These are phyloP conservation scores for Petrolisthes manimaculis DNA, from an alignment of 2,888 invertebrate genomes.

Conservation along the genomic window DNA sequence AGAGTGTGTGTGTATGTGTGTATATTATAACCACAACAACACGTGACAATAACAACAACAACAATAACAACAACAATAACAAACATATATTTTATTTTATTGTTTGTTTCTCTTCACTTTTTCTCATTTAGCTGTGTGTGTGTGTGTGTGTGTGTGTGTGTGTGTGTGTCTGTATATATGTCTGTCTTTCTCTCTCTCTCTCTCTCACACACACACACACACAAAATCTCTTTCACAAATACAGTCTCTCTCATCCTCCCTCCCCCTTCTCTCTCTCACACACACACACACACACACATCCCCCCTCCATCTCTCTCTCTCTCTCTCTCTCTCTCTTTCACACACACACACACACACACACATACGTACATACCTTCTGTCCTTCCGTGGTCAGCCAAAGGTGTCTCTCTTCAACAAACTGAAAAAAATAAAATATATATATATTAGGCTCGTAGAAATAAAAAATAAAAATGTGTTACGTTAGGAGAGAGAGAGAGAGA, in stretches of 20 bases:
- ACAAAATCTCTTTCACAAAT: too few species aligned
- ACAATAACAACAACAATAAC: too few species aligned
- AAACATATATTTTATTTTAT: not conserved
- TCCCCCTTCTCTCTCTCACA: not conserved
- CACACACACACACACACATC: not conserved
- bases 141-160: too few species aligned
- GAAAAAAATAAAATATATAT: not conserved
- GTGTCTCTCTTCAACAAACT: slow-evolving; percentile 26
- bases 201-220: not conserved
- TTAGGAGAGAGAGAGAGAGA: not conserved
- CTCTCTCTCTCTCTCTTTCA: not conserved
- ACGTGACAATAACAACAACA: too few species aligned
- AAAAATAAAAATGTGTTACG: not conserved
- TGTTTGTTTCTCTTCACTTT: not conserved
- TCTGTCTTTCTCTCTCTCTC: not conserved
- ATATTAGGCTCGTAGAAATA: not conserved
- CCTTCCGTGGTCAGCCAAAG: slow-evolving; percentile 16
- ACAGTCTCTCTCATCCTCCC: not conserved
- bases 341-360: not conserved
- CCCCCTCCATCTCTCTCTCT: not conserved
- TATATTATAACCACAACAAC: too few species aligned
- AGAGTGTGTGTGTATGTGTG: too few species aligned
- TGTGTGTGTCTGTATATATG: too few species aligned
- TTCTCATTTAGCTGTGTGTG: not conserved
- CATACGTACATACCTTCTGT: not conserved